A percentile compares a stretch with the other conserved stretches of the same genome.
Conservation (phyloP, 2,113 vertebrate species). For the Macaca nemestrina region DNA sequence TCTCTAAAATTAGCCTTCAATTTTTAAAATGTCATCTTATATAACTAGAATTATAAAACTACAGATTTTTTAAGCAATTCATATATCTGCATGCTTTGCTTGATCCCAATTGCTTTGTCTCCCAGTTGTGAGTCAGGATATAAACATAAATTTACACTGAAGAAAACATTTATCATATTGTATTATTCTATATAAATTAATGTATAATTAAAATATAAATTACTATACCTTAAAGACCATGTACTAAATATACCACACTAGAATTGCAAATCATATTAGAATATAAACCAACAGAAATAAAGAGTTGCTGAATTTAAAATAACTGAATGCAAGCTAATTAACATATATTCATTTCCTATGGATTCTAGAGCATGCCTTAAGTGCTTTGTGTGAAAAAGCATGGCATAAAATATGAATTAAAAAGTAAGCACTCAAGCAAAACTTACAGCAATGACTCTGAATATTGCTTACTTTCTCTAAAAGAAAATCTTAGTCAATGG, state of each 20-base stretch:
- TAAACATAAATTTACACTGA: conserved; percentile 17
- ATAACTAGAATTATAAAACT: conserved; percentile 70
- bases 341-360: neutral
- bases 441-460: neutral
- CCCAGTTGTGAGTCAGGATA: neutral
- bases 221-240: neutral
- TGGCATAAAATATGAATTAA: neutral
- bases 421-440: neutral
- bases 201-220: conserved; percentile 14
- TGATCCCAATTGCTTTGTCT: conserved; percentile 22
- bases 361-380: neutral
- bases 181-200: neutral
- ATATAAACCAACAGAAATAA: neutral
- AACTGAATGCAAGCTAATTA: neutral
- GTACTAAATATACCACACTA: neutral
- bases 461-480: neutral
- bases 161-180: neutral
- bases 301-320: neutral
- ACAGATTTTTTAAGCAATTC: neutral
- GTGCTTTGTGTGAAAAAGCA: neutral
- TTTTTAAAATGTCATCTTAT: conserved; percentile 77
- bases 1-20: conserved; percentile 60
- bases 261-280: neutral
- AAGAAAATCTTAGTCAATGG: neutral
- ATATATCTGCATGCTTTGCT: neutral